Conservation (phyloP, 2,113 vertebrate species). For the Oreochromis aureus region DNA sequence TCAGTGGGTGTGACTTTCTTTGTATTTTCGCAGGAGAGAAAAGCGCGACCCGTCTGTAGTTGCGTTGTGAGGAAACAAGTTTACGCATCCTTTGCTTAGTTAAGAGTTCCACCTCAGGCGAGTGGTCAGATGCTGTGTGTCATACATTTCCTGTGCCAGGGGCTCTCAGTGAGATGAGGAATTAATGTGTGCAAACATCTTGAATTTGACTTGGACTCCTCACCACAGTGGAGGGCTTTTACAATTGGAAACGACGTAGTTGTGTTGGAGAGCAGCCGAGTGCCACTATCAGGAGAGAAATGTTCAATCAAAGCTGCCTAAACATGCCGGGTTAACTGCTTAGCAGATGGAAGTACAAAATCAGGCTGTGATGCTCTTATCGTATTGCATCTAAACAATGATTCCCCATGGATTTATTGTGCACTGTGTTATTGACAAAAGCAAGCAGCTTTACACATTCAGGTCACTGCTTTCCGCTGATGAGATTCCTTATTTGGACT, state of each 20-base stretch:
- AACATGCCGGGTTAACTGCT: neutral
- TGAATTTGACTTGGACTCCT: neutral
- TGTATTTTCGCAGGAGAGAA: neutral
- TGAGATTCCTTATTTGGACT: neutral
- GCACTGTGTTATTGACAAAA: neutral
- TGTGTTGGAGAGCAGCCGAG: neutral
- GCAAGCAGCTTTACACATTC: neutral
- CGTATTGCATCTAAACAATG: neutral
- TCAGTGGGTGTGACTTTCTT: neutral
- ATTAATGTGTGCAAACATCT: neutral
- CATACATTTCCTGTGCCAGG: neutral
- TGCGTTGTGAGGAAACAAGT: neutral
- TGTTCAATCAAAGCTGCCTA: neutral
- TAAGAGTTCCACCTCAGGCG: neutral
- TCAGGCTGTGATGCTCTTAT: neutral
- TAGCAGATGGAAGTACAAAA: neutral
- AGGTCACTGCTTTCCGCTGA: neutral
- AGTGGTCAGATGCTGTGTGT: neutral
- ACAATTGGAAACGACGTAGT: neutral
- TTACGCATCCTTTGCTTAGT: neutral
- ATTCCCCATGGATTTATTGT: neutral
- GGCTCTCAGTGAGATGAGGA: neutral
- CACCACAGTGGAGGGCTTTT: neutral
- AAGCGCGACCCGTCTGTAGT: neutral
- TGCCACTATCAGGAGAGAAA: neutral